phyloP scores from a whole-genome alignment of 2,888 invertebrate genomes.

The Cecidostiba fungosa region DNA sequence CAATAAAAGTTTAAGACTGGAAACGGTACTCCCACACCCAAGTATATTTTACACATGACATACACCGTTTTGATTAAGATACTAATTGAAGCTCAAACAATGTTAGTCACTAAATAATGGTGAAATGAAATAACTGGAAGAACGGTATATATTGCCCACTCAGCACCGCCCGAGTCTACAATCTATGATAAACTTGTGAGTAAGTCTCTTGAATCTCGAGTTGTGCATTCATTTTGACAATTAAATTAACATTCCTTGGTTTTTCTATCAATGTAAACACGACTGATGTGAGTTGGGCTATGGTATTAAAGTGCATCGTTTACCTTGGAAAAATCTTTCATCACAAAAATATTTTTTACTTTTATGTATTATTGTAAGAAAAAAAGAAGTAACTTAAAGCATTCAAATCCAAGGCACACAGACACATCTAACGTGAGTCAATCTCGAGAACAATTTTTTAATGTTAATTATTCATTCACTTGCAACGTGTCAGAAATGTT shows the following conservation, averaged over 20 bases:
- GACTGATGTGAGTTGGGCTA: slow-evolving; percentile 62
- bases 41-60: slow-evolving; percentile 80
- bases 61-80: slow-evolving; percentile 79
- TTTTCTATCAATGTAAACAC: slow-evolving; percentile 52
- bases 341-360: slow-evolving; percentile 11
- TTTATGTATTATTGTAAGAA: slow-evolving; percentile 3
- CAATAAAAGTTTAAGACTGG: slow-evolving; percentile 67
- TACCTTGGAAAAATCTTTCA: slow-evolving; percentile 51
- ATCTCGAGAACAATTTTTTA: slow-evolving; percentile 55
- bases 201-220: slow-evolving; percentile 55
- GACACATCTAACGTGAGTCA: slow-evolving; percentile 59
- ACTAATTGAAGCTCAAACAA: slow-evolving; percentile 80
- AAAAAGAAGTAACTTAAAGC: slow-evolving; percentile 21
- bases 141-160: slow-evolving; percentile 75
- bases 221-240: slow-evolving; percentile 5
- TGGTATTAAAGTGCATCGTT: slow-evolving; percentile 53
- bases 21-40: slow-evolving; percentile 79
- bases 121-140: slow-evolving; percentile 78
- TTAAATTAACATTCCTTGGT: slow-evolving; percentile 43
- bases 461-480: slow-evolving; percentile 2
- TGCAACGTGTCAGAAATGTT: slow-evolving; percentile 28
- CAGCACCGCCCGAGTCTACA: slow-evolving; percentile 68
- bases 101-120: slow-evolving; percentile 80
- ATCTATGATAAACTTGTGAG: slow-evolving; percentile 43
- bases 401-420: slow-evolving; percentile 60